phyloP scores from a whole-genome alignment of 2,797 vertebrate species.

The Pangasius mekongensis region DNA sequence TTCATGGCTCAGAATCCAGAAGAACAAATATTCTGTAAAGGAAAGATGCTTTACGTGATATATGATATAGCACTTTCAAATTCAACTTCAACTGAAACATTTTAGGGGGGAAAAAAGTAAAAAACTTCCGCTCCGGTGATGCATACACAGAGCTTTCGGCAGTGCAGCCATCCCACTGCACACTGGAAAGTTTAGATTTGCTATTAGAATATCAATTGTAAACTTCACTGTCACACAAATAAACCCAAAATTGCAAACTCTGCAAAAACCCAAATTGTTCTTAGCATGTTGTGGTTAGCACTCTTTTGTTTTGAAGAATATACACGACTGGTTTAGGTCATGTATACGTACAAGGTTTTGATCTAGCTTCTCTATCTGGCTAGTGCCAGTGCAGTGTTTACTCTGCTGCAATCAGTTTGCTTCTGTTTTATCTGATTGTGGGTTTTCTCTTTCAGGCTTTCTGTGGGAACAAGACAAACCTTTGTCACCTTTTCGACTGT shows the following conservation, averaged over 20 bases:
- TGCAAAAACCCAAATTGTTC: neutral
- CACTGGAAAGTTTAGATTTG: neutral
- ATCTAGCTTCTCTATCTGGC: neutral
- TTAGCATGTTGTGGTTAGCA: neutral
- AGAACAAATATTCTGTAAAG: neutral
- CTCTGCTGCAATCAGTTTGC: neutral
- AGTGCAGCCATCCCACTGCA: neutral
- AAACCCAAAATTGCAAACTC: too few relatives aligned
- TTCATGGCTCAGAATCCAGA: neutral
- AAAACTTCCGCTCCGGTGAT: neutral
- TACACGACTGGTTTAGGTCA: neutral
- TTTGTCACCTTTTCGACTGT: slow-evolving; percentile 5
- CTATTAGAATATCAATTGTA: neutral
- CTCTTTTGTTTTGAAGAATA: neutral
- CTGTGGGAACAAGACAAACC: neutral
- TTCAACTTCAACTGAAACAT: neutral
- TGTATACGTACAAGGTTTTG: neutral
- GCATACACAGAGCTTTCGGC: neutral
- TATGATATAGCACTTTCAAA: neutral
- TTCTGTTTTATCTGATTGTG: slow-evolving; percentile 21
- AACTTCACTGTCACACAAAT: neutral
- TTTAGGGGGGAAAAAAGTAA: too few relatives aligned
- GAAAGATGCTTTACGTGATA: neutral
- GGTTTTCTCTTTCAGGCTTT: neutral
- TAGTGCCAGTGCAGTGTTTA: neutral